A percentile compares a stretch with the other conserved stretches of the same genome.
phyloP scores from a whole-genome alignment of 2,797 vertebrate species.

The Pseudochaenichthys georgianus region DNA sequence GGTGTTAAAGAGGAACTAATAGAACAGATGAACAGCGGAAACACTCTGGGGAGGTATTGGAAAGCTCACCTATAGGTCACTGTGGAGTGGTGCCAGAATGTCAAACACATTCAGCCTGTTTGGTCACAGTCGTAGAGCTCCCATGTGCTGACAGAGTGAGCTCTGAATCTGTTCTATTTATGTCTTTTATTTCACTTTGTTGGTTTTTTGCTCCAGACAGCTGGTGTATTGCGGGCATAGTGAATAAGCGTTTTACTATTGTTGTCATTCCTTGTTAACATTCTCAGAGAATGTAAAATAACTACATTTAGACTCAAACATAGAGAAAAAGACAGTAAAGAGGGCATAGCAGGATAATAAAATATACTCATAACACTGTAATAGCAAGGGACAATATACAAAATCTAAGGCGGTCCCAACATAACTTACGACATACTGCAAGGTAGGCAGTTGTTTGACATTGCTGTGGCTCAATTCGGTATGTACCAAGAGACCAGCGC shows the following conservation, averaged over 20 bases:
- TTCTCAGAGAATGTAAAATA: background rate
- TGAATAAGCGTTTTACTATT: background rate
- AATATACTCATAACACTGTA: background rate
- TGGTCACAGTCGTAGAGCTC: background rate
- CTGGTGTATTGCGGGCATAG: background rate
- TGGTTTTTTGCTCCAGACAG: slow-evolving; percentile 16
- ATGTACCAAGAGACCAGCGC: slow-evolving; percentile 26
- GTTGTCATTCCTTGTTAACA: background rate
- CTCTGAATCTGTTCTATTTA: background rate
- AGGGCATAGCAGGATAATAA: background rate
- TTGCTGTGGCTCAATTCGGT: slow-evolving; percentile 27
- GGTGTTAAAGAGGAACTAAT: slow-evolving; percentile 84
- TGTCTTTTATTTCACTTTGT: slow-evolving; percentile 4
- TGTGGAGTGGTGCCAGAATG: slow-evolving; percentile 46
- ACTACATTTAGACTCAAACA: background rate
- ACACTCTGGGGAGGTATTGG: slow-evolving; percentile 58
- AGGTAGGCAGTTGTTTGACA: slow-evolving; percentile 21
- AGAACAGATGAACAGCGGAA: slow-evolving; percentile 68
- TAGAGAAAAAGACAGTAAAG: background rate
- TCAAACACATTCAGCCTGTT: slow-evolving; percentile 21
- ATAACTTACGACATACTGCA: slow-evolving; percentile 26
- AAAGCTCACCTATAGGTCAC: slow-evolving; percentile 56
- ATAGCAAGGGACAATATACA: slow-evolving; percentile 16
- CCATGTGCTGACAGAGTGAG: slow-evolving; percentile 19
- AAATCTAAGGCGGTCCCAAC: slow-evolving; percentile 15